Conservation (phyloP, 2,888 invertebrate genomes). For the Malthinus seriepunctatus region DNA sequence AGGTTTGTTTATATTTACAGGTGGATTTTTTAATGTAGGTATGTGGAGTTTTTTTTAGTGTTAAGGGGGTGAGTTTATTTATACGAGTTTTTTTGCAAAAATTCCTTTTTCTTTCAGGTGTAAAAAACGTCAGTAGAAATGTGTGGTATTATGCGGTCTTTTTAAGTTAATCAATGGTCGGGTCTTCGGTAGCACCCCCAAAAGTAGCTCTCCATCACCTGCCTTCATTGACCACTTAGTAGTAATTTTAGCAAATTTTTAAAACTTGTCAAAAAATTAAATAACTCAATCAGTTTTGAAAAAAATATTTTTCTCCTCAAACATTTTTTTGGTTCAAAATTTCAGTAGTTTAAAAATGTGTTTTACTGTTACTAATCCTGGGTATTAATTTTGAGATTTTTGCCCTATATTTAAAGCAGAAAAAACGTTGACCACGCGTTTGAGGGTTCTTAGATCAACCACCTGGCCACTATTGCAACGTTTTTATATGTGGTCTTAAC, state of each 20-base stretch:
- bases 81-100: no score
- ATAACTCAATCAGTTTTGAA: no score
- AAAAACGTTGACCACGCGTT: conserved; percentile 29
- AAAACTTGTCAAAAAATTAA: no score
- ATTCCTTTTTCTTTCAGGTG: neutral
- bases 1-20: neutral
- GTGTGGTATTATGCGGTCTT: neutral
- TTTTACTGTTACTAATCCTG: neutral
- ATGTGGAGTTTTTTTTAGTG: no score
- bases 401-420: conserved; percentile 20
- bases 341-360: neutral
- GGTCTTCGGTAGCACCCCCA: neutral
- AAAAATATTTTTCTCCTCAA: no score
- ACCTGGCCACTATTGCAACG: conserved; percentile 41
- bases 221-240: no score
- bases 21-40: no score
- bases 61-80: neutral
- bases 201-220: no score
- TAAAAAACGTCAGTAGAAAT: neutral
- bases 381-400: conserved; percentile 6
- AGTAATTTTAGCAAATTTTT: no score
- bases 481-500: conserved; percentile 43
- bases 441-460: conserved; percentile 25
- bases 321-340: neutral
- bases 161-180: neutral